A percentile compares a stretch with the other conserved stretches of the same genome.
Conservation (phyloP, 2,888 invertebrate species). For the Papilio protenor region DNA sequence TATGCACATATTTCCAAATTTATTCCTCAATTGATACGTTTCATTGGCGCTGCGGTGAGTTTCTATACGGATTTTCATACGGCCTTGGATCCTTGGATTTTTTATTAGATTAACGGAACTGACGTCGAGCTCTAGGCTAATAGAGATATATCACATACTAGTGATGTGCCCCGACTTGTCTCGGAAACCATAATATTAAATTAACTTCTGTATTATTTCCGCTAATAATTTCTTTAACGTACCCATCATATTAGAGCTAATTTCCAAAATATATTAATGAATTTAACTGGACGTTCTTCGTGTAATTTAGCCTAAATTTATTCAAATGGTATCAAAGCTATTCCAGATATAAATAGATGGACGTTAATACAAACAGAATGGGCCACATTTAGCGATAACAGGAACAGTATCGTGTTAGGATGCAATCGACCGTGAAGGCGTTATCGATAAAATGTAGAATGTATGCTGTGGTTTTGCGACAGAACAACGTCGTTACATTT, state of each 20-base stretch:
- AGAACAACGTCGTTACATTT: constrained; percentile 19
- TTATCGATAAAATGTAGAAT: not conserved
- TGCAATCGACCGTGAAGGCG: constrained; percentile 1
- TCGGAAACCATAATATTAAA: too few relatives aligned
- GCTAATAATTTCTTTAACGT: not conserved
- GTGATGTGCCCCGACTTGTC: not conserved
- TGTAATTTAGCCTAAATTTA: not conserved
- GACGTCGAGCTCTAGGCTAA: not conserved
- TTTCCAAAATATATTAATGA: not conserved
- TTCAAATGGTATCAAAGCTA: not conserved
- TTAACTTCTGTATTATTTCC: not conserved
- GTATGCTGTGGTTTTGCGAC: not conserved
- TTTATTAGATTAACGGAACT: not conserved
- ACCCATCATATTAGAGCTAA: not conserved
- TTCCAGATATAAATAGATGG: not conserved
- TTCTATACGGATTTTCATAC: not conserved
- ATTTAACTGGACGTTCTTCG: not conserved
- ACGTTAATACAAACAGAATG: not conserved
- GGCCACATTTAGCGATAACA: not conserved
- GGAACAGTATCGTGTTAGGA: not conserved
- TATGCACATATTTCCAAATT: constrained; percentile 29
- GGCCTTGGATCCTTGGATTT: not conserved
- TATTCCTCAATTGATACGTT: constrained; percentile 18
- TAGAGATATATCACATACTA: constrained; percentile 1
- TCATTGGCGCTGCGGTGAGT: not conserved